A percentile compares a stretch with the other conserved stretches of the same genome.
Evolutionary conservation across 2,113 vertebrate genomes (phyloP).

Genomic region (Apodemus speciosus): DNA sequence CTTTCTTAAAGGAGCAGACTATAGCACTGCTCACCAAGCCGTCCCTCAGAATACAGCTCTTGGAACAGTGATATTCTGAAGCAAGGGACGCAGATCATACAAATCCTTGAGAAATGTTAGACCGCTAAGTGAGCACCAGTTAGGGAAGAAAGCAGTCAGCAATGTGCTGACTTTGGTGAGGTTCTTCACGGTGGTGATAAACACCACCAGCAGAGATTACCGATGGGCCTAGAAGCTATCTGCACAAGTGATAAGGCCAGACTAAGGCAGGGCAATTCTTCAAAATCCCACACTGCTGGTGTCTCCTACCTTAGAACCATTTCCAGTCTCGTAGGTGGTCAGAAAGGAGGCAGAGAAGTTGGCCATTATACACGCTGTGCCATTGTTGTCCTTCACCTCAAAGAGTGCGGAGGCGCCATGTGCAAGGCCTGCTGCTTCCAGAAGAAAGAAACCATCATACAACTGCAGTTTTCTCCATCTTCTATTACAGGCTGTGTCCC

Average conservation of each 20-base stretch:
- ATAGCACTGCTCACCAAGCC: background rate
- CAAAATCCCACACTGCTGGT: background rate
- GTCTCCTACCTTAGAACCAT: slow-evolving; percentile 77
- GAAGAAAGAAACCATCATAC: slow-evolving; percentile 13
- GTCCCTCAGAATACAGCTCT: background rate
- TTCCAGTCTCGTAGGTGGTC: slow-evolving; percentile 83
- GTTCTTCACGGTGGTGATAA: background rate
- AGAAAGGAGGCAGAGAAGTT: slow-evolving; percentile 88
- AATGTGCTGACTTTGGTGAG: fast-evolving
- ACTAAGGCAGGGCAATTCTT: background rate
- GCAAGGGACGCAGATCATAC: background rate
- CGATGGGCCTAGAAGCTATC: background rate
- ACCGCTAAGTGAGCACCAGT: background rate
- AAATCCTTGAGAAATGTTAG: background rate
- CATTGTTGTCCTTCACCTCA: slow-evolving; percentile 87
- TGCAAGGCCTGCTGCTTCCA: slow-evolving; percentile 80
- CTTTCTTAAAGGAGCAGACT: background rate
- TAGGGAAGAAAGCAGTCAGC: background rate
- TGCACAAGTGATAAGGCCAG: fast-evolving
- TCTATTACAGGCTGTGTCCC: background rate
- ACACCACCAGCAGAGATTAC: background rate
- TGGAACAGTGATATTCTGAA: background rate
- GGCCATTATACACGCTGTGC: slow-evolving; percentile 90
- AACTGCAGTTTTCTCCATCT: background rate
- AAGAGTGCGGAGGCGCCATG: slow-evolving; percentile 84